A percentile compares a stretch with the other conserved stretches of the same genome.
phyloP scores from a whole-genome alignment of 2,113 vertebrate species.

The Phoxinus phoxinus region DNA sequence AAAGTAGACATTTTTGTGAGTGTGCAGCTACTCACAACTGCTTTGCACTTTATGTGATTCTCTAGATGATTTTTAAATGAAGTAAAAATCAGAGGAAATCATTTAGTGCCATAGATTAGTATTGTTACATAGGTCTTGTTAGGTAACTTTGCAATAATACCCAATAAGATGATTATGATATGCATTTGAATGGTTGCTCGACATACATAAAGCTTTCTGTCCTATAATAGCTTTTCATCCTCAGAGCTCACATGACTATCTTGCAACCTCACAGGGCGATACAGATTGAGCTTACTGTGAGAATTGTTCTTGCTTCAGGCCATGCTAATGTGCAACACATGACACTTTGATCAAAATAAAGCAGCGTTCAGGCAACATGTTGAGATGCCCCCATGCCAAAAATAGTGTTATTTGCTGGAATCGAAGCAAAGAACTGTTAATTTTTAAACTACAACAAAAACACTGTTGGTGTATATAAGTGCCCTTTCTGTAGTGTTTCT shows the following conservation, averaged over 20 bases:
- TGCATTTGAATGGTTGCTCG: neutral
- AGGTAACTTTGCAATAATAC: neutral
- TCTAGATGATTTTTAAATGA: neutral
- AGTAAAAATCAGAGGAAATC: neutral
- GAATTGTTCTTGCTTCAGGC: slow-evolving; percentile 37
- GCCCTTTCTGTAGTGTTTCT: neutral
- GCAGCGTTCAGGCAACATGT: slow-evolving; percentile 24
- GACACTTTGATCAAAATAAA: slow-evolving; percentile 50
- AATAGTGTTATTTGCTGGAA: slow-evolving; percentile 2
- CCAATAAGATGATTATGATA: neutral
- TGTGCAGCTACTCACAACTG: neutral
- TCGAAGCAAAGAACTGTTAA: neutral
- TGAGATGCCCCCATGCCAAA: slow-evolving; percentile 27
- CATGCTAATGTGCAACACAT: slow-evolving; percentile 37
- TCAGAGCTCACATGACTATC: slow-evolving; percentile 12
- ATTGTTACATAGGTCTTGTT: neutral
- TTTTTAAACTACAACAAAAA: neutral
- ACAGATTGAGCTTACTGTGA: slow-evolving; percentile 40
- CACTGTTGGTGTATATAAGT: neutral
- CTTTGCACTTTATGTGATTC: neutral
- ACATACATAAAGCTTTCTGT: neutral
- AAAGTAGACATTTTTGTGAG: neutral
- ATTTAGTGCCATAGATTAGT: neutral
- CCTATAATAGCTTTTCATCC: slow-evolving; percentile 1
- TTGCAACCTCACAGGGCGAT: slow-evolving; percentile 25